phyloP scores from a whole-genome alignment of 2,888 invertebrate species.

The Synanthedon tipuliformis region DNA sequence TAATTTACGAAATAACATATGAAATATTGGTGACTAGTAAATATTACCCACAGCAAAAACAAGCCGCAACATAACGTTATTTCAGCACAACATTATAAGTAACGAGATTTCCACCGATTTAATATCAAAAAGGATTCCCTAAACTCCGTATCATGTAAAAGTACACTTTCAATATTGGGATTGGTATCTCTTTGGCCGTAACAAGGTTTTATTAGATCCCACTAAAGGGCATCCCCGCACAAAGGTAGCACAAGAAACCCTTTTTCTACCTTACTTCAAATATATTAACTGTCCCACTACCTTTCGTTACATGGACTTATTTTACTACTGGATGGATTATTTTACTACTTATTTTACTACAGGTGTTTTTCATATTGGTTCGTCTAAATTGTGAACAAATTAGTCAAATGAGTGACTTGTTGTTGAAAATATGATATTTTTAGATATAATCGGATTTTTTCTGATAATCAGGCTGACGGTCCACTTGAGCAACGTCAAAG shows the following conservation, averaged over 20 bases:
- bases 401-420: no score
- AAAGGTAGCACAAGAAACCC: constrained; percentile 67
- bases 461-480: no score
- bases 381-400: no score
- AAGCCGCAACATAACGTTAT: constrained; percentile 27
- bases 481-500: no score
- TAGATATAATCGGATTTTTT: no score
- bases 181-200: constrained; percentile 70
- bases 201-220: constrained; percentile 71
- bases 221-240: constrained; percentile 69
- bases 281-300: constrained; percentile 68
- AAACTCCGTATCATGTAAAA: constrained; percentile 70
- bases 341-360: constrained; percentile 3
- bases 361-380: no score
- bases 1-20: no score
- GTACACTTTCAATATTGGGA: constrained; percentile 70
- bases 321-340: constrained; percentile 19
- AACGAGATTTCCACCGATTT: constrained; percentile 60
- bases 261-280: constrained; percentile 70
- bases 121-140: constrained; percentile 65
- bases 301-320: constrained; percentile 24
- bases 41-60: not conserved
- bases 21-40: no score
- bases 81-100: constrained; percentile 33
- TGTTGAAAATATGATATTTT: no score